A percentile compares a stretch with the other conserved stretches of the same genome.
Conservation (phyloP, 1,140 invertebrate species). For the Heterodera carotae region DNA sequence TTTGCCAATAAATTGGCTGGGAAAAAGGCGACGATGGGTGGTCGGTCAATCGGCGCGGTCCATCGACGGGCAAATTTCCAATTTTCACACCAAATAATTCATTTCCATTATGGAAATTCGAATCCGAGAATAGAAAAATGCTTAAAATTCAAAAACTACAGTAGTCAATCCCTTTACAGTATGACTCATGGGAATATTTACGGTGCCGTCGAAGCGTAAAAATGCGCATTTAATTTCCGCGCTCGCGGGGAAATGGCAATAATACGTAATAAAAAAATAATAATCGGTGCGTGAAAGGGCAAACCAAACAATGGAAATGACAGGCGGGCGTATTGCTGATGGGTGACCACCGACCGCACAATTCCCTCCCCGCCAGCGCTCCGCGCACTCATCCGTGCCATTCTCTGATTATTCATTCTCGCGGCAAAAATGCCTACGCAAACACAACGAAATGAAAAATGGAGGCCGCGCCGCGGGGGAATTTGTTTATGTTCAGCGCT, state of each 20-base stretch:
- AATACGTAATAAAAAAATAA: not conserved
- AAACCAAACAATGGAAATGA: conserved; percentile 7
- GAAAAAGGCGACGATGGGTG: too few relatives aligned
- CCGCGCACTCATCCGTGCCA: not conserved
- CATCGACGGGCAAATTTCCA: too few relatives aligned
- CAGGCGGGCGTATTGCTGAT: not conserved
- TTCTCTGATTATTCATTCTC: not conserved
- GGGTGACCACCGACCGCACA: not conserved
- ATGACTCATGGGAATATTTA: too few relatives aligned
- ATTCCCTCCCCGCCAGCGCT: not conserved
- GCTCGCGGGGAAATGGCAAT: not conserved
- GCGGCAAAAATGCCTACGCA: conserved; percentile 11
- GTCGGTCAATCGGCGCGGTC: too few relatives aligned
- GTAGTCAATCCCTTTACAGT: too few relatives aligned
- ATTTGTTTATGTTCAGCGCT: too few relatives aligned
- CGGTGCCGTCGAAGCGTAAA: not conserved
- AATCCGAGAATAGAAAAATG: too few relatives aligned
- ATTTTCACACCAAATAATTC: too few relatives aligned
- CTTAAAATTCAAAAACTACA: too few relatives aligned
- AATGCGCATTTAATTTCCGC: not conserved
- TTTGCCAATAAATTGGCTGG: too few relatives aligned
- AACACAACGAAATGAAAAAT: conserved; percentile 18
- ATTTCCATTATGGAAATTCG: too few relatives aligned
- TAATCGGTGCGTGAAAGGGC: conserved; percentile 12
- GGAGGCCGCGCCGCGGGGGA: not conserved